Conservation (phyloP, 2,888 invertebrate species). For the Phymatocera aterrima region DNA sequence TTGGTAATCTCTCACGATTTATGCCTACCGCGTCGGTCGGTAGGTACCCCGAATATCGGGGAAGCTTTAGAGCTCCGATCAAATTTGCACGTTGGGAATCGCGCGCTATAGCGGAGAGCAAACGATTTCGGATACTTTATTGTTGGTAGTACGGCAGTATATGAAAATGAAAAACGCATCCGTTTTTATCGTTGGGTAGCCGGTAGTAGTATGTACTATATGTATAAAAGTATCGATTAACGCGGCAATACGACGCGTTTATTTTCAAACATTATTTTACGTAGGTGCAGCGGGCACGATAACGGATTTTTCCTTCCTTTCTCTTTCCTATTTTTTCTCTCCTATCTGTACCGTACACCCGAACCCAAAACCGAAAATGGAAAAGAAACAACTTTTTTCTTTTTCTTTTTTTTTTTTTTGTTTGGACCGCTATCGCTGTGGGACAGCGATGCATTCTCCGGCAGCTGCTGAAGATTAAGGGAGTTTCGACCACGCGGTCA, state of each 20-base stretch:
- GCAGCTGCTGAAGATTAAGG: too few species aligned
- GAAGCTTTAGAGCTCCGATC: slow-evolving; percentile 35
- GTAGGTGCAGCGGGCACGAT: background rate
- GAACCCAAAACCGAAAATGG: too few species aligned
- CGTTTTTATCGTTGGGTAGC: slow-evolving; percentile 4
- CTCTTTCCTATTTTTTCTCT: background rate
- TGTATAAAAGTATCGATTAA: slow-evolving; percentile 19
- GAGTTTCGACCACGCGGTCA: too few species aligned
- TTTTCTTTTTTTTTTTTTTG: too few species aligned
- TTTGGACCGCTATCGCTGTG: too few species aligned
- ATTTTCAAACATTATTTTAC: background rate
- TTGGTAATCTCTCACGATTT: slow-evolving; percentile 49
- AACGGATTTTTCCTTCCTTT: background rate
- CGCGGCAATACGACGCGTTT: background rate
- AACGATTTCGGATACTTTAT: slow-evolving; percentile 33
- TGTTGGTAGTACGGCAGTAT: background rate
- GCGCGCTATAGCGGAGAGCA: slow-evolving; percentile 24
- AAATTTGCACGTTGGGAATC: slow-evolving; percentile 31
- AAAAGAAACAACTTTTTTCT: too few species aligned
- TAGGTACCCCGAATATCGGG: background rate
- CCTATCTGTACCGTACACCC: too few species aligned
- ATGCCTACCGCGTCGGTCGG: slow-evolving; percentile 34
- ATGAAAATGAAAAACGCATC: slow-evolving; percentile 28
- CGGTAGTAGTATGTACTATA: background rate
- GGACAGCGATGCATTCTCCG: too few species aligned